Conservation (phyloP, 2,888 invertebrate species). For the Lithophane leautieri region DNA sequence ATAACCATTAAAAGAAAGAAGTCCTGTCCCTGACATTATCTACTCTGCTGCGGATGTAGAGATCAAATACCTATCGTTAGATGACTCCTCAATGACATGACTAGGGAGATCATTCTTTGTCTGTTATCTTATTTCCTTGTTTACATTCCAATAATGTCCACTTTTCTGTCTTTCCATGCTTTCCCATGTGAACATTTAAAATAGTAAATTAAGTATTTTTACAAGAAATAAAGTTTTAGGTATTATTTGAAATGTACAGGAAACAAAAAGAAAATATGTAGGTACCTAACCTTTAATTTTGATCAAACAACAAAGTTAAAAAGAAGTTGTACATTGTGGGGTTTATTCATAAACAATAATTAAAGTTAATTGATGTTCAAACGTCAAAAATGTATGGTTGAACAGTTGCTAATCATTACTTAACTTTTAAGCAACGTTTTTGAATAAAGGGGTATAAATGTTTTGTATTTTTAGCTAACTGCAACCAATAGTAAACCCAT, state of each 20-base stretch:
- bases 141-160: slow-evolving; percentile 4
- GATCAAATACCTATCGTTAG: slow-evolving; percentile 11
- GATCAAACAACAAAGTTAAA: background rate
- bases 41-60: slow-evolving; percentile 8
- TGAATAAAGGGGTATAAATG: no score
- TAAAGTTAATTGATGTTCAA: no score
- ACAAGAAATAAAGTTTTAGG: background rate
- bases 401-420: no score
- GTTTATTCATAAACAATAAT: no score
- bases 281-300: background rate
- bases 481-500: background rate
- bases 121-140: slow-evolving; percentile 19
- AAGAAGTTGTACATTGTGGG: background rate
- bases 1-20: slow-evolving; percentile 21
- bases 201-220: background rate
- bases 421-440: no score
- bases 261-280: background rate
- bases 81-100: background rate
- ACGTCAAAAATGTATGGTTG: no score
- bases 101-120: slow-evolving; percentile 15
- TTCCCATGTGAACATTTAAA: background rate
- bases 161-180: background rate
- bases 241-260: background rate
- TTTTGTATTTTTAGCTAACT: background rate
- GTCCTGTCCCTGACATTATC: slow-evolving; percentile 27